Evolutionary conservation across 2,113 vertebrate species (phyloP).

Genomic region (Oryzias celebensis): DNA sequence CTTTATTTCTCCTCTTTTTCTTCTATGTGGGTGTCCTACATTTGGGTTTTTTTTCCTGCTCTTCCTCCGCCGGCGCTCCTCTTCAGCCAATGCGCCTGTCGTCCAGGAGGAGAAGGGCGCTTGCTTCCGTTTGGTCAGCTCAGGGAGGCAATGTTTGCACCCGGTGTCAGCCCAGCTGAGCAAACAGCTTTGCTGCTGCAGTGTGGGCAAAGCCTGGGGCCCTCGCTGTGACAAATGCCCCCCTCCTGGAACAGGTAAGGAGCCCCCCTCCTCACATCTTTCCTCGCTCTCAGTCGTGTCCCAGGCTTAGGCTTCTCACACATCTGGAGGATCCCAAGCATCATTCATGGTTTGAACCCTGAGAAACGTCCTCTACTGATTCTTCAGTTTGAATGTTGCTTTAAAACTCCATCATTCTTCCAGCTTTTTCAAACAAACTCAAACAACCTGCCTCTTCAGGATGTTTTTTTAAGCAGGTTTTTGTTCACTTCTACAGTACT

Average conservation of each 20-base stretch:
- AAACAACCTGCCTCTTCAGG: no score
- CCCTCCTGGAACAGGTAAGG: conserved; percentile 95
- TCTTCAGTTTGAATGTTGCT: no score
- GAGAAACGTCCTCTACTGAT: no score
- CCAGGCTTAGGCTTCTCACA: background rate
- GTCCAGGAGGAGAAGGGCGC: conserved; percentile 91
- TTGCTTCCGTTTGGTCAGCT: conserved; percentile 94
- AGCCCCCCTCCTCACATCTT: conserved; percentile 23
- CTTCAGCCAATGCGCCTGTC: conserved; percentile 86
- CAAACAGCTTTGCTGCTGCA: conserved; percentile 99
- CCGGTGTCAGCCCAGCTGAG: conserved; percentile 95
- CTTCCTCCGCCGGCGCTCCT: conserved; percentile 61
- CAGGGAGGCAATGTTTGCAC: conserved; percentile 93
- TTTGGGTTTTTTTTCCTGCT: conserved; percentile 47
- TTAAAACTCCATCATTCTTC: no score
- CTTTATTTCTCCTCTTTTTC: conserved; percentile 68
- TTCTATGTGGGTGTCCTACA: conserved; percentile 57
- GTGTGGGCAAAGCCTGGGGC: conserved; percentile 98
- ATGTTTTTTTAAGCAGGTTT: no score
- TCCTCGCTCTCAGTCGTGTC: background rate
- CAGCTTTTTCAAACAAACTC: no score
- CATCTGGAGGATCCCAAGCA: background rate
- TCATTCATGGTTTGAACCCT: no score
- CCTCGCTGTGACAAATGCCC: conserved; percentile 95
- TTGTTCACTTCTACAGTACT: no score